phyloP scores from a whole-genome alignment of 1,140 invertebrate genomes.

The Diorhabda elongata region DNA sequence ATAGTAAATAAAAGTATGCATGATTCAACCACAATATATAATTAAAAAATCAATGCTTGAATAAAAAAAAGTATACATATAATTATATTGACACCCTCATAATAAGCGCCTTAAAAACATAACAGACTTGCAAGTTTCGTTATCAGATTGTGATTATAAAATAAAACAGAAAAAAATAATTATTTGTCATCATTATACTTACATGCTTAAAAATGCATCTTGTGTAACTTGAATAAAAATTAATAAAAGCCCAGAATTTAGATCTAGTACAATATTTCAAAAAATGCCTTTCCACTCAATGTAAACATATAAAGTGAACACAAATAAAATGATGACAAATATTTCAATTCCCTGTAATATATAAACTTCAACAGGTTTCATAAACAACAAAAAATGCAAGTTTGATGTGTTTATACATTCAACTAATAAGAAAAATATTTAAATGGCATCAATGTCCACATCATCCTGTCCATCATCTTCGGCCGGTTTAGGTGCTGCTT shows the following conservation, averaged over 20 bases:
- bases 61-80: slow-evolving; percentile 9
- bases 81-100: background rate
- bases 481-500: slow-evolving; percentile 47
- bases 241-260: slow-evolving; percentile 25
- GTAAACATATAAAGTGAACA: background rate
- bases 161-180: no score
- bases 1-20: slow-evolving; percentile 15
- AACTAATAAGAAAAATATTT: slow-evolving; percentile 44
- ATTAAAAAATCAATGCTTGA: slow-evolving; percentile 6
- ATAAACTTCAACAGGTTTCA: background rate
- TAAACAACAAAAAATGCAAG: slow-evolving; percentile 16
- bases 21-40: background rate
- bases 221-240: no score
- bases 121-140: background rate
- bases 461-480: slow-evolving; percentile 71
- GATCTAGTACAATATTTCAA: no score
- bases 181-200: no score
- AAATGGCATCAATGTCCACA: slow-evolving; percentile 90
- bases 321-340: slow-evolving; percentile 30
- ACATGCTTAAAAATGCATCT: no score
- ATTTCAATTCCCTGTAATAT: slow-evolving; percentile 21
- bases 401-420: background rate
- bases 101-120: background rate
- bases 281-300: no score
- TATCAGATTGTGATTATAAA: background rate